Percentiles rank a stretch among this genome's conserved stretches.
These are phyloP conservation scores for Amiota minor DNA, from an alignment of 2,888 invertebrate genomes.

Conservation along the genomic window DNA sequence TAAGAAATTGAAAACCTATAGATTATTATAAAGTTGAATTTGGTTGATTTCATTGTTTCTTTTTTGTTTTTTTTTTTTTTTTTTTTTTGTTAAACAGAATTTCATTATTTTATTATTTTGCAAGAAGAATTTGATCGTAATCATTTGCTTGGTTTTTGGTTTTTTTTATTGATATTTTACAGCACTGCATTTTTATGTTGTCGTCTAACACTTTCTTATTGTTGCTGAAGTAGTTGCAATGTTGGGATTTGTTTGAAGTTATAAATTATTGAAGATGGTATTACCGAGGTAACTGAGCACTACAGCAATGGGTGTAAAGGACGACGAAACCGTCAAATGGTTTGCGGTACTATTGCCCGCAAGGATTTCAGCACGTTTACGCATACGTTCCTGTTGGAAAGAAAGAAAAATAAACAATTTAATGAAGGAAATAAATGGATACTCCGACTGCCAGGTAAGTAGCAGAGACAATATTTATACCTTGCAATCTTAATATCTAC, in stretches of 20 bases:
- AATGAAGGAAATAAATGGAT: not conserved
- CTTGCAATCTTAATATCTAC: not conserved
- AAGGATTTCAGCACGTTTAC: constrained; percentile 77
- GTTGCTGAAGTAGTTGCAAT: not conserved
- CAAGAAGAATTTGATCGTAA: not conserved
- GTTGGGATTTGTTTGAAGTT: constrained; percentile 64
- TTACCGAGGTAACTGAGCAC: constrained; percentile 68
- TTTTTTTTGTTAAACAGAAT: not conserved
- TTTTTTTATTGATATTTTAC: constrained; percentile 9
- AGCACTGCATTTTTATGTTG: constrained; percentile 29
- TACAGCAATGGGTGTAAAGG: constrained; percentile 67
- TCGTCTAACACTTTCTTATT: constrained; percentile 27
- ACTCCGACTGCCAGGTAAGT: no score
- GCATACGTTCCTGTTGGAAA: constrained; percentile 74
- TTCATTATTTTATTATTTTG: constrained; percentile 9
- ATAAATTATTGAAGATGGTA: constrained; percentile 64
- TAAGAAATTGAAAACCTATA: no score
- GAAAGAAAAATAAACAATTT: not conserved
- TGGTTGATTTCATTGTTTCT: no score
- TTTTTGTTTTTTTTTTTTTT: not conserved
- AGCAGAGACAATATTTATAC: no score
- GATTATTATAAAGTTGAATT: no score
- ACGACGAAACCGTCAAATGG: constrained; percentile 49
- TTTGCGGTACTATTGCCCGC: constrained; percentile 76
- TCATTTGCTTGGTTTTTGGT: not conserved